Conservation (phyloP, 2,797 vertebrate genomes). For the Syngnathus rostellatus region DNA sequence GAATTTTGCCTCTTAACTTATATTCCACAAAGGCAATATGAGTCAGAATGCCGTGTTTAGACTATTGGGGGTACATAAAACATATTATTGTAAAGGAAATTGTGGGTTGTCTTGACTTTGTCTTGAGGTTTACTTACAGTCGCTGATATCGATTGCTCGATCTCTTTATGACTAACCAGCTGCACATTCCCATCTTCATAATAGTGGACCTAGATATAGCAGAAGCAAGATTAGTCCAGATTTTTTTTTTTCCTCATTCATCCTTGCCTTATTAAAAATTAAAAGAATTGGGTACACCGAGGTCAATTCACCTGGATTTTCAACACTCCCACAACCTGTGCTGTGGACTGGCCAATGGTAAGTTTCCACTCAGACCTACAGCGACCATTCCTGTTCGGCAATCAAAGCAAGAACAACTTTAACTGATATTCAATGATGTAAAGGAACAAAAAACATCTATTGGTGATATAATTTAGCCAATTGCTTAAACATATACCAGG, state of each 20-base stretch:
- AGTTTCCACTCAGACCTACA: slow-evolving; percentile 99
- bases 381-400: slow-evolving; percentile 85
- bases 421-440: neutral
- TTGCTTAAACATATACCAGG: neutral
- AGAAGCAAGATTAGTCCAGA: neutral
- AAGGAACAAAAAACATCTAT: neutral
- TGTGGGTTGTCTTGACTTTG: too few species aligned
- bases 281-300: neutral
- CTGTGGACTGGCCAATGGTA: slow-evolving; percentile 85
- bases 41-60: too few species aligned
- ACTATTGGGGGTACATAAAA: too few species aligned
- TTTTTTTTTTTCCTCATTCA: neutral
- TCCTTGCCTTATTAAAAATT: too few species aligned
- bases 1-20: too few species aligned
- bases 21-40: too few species aligned
- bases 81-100: too few species aligned
- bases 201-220: slow-evolving; percentile 84
- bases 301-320: slow-evolving; percentile 88
- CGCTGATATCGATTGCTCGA: slow-evolving; percentile 88
- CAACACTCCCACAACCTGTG: slow-evolving; percentile 94
- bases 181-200: slow-evolving; percentile 99
- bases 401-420: neutral
- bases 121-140: slow-evolving; percentile 75
- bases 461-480: neutral
- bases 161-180: slow-evolving; percentile 98